These are phyloP conservation scores for Anagrus nilaparvatae DNA, from an alignment of 1,140 invertebrate species.

Conservation along the genomic window DNA sequence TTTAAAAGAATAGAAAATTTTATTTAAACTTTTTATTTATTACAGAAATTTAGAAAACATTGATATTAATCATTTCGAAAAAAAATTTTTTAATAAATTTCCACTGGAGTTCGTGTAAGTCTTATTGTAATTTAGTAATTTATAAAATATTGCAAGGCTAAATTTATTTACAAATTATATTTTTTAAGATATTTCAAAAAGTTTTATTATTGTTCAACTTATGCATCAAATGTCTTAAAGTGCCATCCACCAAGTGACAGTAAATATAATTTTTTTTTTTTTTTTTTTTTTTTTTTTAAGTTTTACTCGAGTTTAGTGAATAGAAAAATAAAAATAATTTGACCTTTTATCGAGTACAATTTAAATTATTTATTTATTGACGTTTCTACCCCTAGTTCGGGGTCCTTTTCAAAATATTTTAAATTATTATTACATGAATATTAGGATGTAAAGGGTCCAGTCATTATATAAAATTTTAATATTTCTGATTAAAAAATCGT, in stretches of 20 bases:
- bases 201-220: conserved; percentile 58
- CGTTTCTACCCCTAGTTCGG: too few species aligned
- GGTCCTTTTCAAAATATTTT: too few species aligned
- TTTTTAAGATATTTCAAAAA: conserved; percentile 54
- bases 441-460: too few species aligned
- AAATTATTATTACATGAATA: too few species aligned
- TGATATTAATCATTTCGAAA: conserved; percentile 44
- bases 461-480: too few species aligned
- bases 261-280: conserved; percentile 23
- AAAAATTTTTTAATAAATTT: conserved; percentile 43
- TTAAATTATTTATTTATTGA: background rate
- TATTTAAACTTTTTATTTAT: conserved; percentile 14
- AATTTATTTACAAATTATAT: conserved; percentile 1
- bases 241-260: conserved; percentile 62
- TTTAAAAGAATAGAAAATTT: background rate
- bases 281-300: background rate
- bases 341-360: background rate
- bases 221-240: conserved; percentile 48
- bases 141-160: background rate
- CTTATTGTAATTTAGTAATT: conserved; percentile 9
- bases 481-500: too few species aligned
- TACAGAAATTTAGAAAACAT: conserved; percentile 45
- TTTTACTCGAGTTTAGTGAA: background rate
- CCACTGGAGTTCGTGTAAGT: conserved; percentile 44
- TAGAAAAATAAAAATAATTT: background rate